Base-by-base conservation (phyloP, 2,888 invertebrate genomes). In the Erynnis tages region DNA sequence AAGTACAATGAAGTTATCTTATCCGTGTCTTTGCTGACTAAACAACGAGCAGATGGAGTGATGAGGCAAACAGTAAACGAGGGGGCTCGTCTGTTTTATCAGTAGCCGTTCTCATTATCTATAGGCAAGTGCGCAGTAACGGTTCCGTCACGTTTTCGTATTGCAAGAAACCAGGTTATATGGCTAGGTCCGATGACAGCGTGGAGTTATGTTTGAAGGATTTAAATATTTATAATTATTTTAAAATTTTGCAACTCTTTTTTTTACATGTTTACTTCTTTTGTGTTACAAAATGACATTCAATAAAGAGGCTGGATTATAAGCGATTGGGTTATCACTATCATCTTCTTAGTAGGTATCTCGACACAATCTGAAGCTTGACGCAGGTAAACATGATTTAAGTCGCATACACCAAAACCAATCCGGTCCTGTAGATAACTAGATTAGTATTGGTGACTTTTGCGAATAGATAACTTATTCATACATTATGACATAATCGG, bases 11-110 rank as follows among this genome's bases (percentile, higher is more conserved):
- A 40, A 44, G 54, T 54, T 62, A 65, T 63, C 63, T 67, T 63
- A 64, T 65, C 66, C 57, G 44, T 50, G 38, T 59, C 62, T 67
- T 66, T 63, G 63, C 68, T 71, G 59, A 62, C 63, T 67, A 76
- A 75, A 79, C 69, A 75, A 58, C 56, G 64, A 57, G 60, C 64
- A 64, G 57, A 52, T 65, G 64, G 49, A 53, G 44, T 34, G 41
- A 65, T 54, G 58, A 58, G 57, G 54, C 64, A 72, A 71, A 76
- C 67, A 76, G 60, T 50, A 45, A 57, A 59, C 60, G 21, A 46
- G 71, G 71, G 64, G 77, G 76, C 73, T 79, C 75, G 79, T 54
- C 77, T 65, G 8, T 50, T 38, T 60, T 61, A 65, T 69, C 71
- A 71, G 11, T 25, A 23, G 21, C 23, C 46, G 52, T 54, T 52